Base-by-base conservation (phyloP, 2,888 invertebrate species). In the Chromoteleia sp. region DNA sequence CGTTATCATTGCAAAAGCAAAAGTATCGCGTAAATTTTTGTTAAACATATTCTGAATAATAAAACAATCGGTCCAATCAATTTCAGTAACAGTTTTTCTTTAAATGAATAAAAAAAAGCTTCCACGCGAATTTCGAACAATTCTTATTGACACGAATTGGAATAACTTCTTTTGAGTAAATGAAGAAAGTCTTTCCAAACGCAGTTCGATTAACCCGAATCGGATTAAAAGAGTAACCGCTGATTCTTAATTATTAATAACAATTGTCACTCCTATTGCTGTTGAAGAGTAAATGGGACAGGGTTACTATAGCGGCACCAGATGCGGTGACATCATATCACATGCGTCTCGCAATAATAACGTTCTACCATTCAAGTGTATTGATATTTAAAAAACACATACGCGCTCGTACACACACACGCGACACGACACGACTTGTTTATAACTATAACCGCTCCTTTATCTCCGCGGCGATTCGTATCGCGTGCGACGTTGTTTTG, bases 261-360 rank as follows among this genome's bases (percentile, higher is more conserved):
- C 58, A 29, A 59, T 59, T 65, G 48, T 56, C 75, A 56, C 29
- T 58, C 21, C 41, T 67, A 67, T 67, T 75, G 58, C 50, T 67
- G 67, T 58, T 19, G 15, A 8, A 29, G 39, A 75, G 56, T 50
- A 76, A 76, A 76, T 67, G 52, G 76, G 68, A 68, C 76, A 68
- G 76, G 76, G 76, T 76, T 76, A 76, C 76, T 68, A 76, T 45
- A 59, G 43, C 67, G 52, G 25, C 59, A 67, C 67, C 59, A 67
- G 75, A 67, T 76, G 52, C 33, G 41, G 10, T 75, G 75, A 75
- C 58, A 67, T 75, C 63, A 76, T 52, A 59, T 67, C 67, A 67
- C 75, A 59, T 29, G 67, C 59, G 59, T 43, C 58, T 59, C 14
- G 58, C 33, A 67, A 67, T 75, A 67, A 75, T 41, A 48, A 58